Evolutionary conservation across 2,797 vertebrate genomes (phyloP).

Genomic region (Sphenodon punctatus): DNA sequence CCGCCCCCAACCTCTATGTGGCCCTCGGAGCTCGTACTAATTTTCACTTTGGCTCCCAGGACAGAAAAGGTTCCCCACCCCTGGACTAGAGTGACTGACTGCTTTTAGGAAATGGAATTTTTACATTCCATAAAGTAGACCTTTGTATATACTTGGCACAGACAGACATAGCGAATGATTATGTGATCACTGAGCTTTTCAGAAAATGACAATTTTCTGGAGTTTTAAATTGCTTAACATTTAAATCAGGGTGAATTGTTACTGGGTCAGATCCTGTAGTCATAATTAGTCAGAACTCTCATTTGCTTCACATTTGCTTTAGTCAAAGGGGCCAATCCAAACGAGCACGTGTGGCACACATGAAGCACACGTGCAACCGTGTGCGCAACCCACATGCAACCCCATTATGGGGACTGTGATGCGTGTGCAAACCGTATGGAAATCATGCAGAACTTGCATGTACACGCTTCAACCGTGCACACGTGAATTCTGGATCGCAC

Average conservation of each 20-base stretch:
- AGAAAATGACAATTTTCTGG: background rate
- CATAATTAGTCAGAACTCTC: background rate
- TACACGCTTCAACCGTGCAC: too few species aligned
- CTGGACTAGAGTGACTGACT: background rate
- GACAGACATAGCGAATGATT: background rate
- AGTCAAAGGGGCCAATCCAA: background rate
- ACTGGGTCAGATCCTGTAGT: too few species aligned
- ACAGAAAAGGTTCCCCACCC: too few species aligned
- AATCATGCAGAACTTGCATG: too few species aligned
- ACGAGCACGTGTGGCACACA: background rate
- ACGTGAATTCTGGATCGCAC: too few species aligned
- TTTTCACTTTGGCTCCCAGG: too few species aligned
- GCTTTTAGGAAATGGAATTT: background rate
- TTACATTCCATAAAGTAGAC: background rate
- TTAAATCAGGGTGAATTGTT: background rate
- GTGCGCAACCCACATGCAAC: too few species aligned
- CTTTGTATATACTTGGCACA: background rate
- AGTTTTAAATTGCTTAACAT: background rate
- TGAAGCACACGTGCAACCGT: too few species aligned
- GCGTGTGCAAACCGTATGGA: too few species aligned
- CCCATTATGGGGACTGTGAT: too few species aligned
- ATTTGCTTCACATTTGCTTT: background rate
- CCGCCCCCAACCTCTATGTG: too few species aligned
- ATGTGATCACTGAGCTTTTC: background rate
- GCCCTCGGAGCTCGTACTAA: too few species aligned